These are phyloP conservation scores for Nephrotoma flavescens DNA, from an alignment of 2,888 invertebrate genomes.

Conservation along the genomic window DNA sequence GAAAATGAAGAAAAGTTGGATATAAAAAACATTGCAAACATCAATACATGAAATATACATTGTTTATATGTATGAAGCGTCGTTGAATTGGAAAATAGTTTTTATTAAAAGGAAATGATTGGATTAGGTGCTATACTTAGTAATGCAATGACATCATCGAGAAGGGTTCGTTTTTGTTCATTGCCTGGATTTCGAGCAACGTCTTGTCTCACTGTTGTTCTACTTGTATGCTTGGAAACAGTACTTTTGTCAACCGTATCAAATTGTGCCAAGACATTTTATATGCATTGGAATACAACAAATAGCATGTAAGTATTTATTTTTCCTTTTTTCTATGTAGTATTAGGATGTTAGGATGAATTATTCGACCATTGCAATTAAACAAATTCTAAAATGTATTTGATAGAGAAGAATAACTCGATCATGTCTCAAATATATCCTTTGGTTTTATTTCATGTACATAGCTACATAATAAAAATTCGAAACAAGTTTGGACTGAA, in stretches of 20 bases:
- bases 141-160: slow-evolving; percentile 10
- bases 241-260: slow-evolving; percentile 40
- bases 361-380: not conserved
- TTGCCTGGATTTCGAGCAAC: slow-evolving; percentile 29
- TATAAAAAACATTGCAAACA: not conserved
- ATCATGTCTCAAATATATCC: not conserved
- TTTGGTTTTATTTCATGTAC: not conserved
- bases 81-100: not conserved
- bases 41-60: not conserved
- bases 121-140: slow-evolving; percentile 1
- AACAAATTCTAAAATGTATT: not conserved
- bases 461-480: not conserved
- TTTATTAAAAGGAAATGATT: slow-evolving; percentile 1
- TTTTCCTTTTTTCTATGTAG: slow-evolving; percentile 26
- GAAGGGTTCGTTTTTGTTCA: slow-evolving; percentile 20
- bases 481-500: not conserved
- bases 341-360: not conserved
- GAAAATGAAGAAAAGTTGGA: not conserved
- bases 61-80: not conserved
- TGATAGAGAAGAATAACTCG: not conserved
- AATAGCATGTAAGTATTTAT: slow-evolving; percentile 50
- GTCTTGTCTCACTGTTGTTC: slow-evolving; percentile 38
- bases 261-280: slow-evolving; percentile 69
- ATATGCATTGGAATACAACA: slow-evolving; percentile 82
- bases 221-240: slow-evolving; percentile 40